phyloP scores from a whole-genome alignment of 2,888 invertebrate species.

The Smittia sp. region DNA sequence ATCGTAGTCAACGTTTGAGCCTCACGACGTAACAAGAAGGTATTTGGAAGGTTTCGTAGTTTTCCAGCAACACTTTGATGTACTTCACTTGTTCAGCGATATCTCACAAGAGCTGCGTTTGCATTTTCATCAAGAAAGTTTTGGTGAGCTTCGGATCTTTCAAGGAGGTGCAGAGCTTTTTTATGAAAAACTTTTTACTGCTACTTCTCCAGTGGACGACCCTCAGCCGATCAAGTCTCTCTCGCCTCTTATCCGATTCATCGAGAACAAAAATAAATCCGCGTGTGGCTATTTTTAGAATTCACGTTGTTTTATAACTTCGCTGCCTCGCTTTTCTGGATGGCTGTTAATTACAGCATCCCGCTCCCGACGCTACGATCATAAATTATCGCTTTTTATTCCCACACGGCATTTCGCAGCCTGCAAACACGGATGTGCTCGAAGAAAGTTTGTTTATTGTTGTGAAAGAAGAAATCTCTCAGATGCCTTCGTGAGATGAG shows the following conservation, averaged over 20 bases:
- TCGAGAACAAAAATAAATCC: background rate
- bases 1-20: too few species aligned
- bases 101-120: too few species aligned
- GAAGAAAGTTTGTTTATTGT: conserved; percentile 1
- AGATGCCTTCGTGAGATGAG: background rate
- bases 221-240: too few species aligned
- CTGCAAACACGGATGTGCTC: conserved; percentile 17
- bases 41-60: too few species aligned
- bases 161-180: too few species aligned
- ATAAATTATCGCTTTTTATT: conserved; percentile 12
- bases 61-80: too few species aligned
- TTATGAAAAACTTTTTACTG: too few species aligned
- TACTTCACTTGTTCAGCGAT: too few species aligned
- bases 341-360: background rate
- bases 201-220: too few species aligned
- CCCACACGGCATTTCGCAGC: background rate
- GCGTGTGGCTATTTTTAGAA: background rate
- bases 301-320: background rate
- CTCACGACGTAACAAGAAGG: too few species aligned
- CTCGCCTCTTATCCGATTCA: background rate
- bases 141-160: too few species aligned
- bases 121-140: background rate
- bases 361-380: background rate
- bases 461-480: background rate
- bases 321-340: background rate